phyloP scores from a whole-genome alignment of 2,113 vertebrate genomes.

The Saccopteryx leptura region DNA sequence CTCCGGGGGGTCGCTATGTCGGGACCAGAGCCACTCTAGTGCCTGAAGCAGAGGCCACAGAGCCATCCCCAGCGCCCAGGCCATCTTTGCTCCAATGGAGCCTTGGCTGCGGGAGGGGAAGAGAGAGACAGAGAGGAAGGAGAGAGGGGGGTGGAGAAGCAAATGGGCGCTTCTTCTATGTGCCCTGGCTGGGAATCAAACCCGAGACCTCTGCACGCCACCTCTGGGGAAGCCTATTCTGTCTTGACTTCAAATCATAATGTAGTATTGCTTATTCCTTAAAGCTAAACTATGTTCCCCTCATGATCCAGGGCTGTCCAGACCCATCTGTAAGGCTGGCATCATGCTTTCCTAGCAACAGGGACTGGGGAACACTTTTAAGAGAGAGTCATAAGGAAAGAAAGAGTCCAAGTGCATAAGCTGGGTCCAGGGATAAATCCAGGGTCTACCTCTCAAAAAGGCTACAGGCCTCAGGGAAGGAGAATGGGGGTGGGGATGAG shows the following conservation, averaged over 20 bases:
- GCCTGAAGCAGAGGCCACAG: too few species aligned
- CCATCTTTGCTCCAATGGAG: too few species aligned
- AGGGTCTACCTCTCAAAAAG: not conserved
- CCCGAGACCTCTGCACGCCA: too few species aligned
- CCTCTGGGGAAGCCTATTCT: slow-evolving; percentile 4
- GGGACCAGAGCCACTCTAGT: too few species aligned
- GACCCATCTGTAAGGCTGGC: not conserved
- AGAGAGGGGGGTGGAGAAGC: too few species aligned
- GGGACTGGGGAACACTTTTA: not conserved
- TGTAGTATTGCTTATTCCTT: not conserved
- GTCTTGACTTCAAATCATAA: not conserved
- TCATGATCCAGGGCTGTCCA: not conserved
- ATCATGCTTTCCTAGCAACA: not conserved
- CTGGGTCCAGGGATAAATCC: not conserved
- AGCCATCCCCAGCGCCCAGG: too few species aligned
- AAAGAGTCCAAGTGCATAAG: not conserved
- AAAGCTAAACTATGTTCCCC: not conserved
- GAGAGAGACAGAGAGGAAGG: too few species aligned
- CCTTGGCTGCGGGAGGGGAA: too few species aligned
- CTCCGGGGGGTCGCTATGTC: too few species aligned
- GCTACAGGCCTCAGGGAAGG: not conserved
- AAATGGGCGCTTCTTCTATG: too few species aligned
- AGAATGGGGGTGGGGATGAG: not conserved
- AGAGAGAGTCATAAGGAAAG: not conserved
- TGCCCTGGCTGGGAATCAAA: too few species aligned